phyloP scores from a whole-genome alignment of 2,797 vertebrate species.

The Smutsia gigantea region DNA sequence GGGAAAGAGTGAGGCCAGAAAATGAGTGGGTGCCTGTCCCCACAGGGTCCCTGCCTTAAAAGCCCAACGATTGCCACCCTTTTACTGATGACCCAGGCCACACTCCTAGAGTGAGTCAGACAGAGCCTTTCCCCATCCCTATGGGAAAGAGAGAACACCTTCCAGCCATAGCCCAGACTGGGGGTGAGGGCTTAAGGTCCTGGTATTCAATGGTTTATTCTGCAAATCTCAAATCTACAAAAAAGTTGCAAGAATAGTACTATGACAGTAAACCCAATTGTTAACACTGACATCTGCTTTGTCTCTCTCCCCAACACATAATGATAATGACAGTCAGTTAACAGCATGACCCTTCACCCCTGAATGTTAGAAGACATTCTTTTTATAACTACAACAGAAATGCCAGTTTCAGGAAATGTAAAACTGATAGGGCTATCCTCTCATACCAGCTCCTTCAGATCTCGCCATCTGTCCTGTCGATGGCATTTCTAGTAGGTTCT shows the following conservation, averaged over 20 bases:
- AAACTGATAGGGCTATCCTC: background rate
- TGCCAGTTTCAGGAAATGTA: background rate
- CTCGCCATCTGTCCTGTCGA: accelerated
- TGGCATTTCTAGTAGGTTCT: background rate
- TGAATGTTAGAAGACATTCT: background rate
- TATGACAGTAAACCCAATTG: background rate
- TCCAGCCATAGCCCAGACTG: background rate
- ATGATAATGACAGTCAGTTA: background rate
- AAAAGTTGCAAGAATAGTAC: background rate
- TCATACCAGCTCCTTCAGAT: background rate
- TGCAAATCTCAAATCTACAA: background rate
- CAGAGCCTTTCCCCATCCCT: background rate
- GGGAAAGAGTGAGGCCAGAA: background rate
- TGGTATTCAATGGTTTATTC: background rate
- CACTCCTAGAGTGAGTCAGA: background rate
- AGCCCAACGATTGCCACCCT: background rate
- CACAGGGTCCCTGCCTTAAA: background rate
- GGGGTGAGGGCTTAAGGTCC: background rate
- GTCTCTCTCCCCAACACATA: background rate
- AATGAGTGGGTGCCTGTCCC: background rate
- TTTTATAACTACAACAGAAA: background rate
- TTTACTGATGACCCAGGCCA: background rate
- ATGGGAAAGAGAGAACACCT: background rate
- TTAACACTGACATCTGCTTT: accelerated
- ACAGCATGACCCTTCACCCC: background rate